Evolutionary conservation across 2,797 vertebrate species (phyloP), one percentile per base, ranked within the genome.

Genomic region (Clamator glandarius): DNA sequence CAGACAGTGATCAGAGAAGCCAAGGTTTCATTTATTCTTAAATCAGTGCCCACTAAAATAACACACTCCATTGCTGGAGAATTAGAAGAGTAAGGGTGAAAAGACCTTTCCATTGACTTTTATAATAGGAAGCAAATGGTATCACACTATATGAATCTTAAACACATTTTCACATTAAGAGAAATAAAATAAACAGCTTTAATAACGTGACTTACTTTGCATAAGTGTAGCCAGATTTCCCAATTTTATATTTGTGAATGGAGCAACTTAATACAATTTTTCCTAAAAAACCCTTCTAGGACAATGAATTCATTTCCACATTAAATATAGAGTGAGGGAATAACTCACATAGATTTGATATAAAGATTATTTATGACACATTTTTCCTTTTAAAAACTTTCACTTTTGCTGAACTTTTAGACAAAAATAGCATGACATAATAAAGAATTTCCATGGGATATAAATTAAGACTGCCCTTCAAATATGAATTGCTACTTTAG

Each of bases 21-120:
- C 17, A 15, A 80, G 18, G n/a, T 36, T 85, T 63, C 54, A 57
- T 31, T 77, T 76, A 31, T 91, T 90, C 75, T 92, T 50, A 57
- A 93, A 33, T 85, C n/a, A 87, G 70, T 51, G 72, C 10, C 70
- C 76, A 89, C 62, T 84, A 82, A 93, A 92, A 59, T 18, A 12
- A 90, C 46, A 31, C 63, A 58, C 39, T 68, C 50, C 68, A 19
- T 61, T 75, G 44, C 77, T 70, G 75, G 62, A 29, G 55, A 75
- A 31, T 85, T 50, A 54, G 61, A 96, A 95, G 42, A 44, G 23
- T 58, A 29, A 90, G 70, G 95, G 82, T 50, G 57, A 84, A 75
- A 92, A 95, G 41, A 58, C 36, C 46, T 87, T 93, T 77, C 64
- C 52, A 73, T 81, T 78, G 62, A 69, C 48, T 62, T 68, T 75